Evolutionary conservation across 2,888 invertebrate species (phyloP), one percentile per base, ranked within the genome.

Genomic region (Drosophila anomalipes): DNA sequence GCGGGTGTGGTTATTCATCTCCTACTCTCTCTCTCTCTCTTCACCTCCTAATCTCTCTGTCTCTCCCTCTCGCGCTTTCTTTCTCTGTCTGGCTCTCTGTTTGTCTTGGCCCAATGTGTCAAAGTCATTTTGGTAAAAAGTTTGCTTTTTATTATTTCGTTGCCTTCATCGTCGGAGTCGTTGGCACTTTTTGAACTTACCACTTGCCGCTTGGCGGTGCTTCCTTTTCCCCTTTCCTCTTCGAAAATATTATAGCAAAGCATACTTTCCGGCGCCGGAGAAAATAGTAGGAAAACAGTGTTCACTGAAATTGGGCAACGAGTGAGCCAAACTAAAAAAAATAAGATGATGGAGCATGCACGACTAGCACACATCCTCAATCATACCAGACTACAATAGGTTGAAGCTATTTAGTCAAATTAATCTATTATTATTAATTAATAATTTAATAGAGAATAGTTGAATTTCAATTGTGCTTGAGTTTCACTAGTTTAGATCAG

Each of bases 61-160:
- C 22, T 22, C 28, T n/a, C 52, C 49, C 47, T n/a, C 22, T n/a
- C 19, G 9, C 12, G 3, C 14, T 32, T 16, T n/a, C 28, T n/a
- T 37, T 30, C 10, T 30, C 53, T 22, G 1, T 51, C 33, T 39
- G 35, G 16, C 44, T 56, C 19, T 67, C 74, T 81, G 81, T 88
- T 86, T 86, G 84, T 82, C 77, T 86, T 89, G 82, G 86, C 74
- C 86, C 89, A 86, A 86, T 86, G 89, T 86, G 86, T 86, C 86
- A 86, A 86, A 89, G 85, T 89, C 85, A 86, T 86, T 76, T 89
- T 83, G 84, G 84, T 82, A 86, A 82, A 82, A 89, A 86, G 84
- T 89, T 89, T 69, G 79, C 79, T 86, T 85, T 83, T 85, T 85
- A 87, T 87, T 87, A 82, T 81, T 83, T 88, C 83, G 86, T 72